phyloP scores from a whole-genome alignment of 2,888 invertebrate genomes.

The Melanostoma scalare region DNA sequence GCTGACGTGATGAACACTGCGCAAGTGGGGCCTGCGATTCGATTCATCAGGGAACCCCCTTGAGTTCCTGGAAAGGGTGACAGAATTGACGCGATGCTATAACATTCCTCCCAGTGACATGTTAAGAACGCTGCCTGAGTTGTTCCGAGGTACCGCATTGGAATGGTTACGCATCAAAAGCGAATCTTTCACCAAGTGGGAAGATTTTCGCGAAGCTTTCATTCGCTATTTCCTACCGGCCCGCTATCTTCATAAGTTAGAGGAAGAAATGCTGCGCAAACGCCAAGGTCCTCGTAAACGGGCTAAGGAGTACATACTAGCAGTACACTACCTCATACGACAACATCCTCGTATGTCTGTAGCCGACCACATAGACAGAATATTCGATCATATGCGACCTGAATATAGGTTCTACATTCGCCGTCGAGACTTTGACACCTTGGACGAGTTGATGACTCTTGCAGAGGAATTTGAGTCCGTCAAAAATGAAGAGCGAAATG shows the following conservation, averaged over 20 bases:
- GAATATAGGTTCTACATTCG: not conserved
- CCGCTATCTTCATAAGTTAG: not conserved
- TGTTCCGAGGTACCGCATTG: not conserved
- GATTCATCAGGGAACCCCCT: not conserved
- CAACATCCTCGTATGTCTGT: not conserved
- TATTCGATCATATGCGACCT: not conserved
- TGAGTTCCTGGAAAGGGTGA: not conserved
- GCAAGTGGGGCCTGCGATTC: not conserved
- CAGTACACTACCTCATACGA: not conserved
- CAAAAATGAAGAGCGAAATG: not conserved
- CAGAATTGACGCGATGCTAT: not conserved
- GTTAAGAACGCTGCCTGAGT: not conserved
- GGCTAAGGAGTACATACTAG: not conserved
- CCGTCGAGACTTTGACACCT: not conserved
- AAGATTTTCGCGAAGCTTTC: not conserved
- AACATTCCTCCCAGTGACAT: not conserved
- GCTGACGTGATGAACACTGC: not conserved
- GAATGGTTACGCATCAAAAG: slow-evolving; percentile 1
- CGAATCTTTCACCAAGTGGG: not conserved
- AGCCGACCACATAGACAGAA: not conserved
- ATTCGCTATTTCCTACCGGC: not conserved
- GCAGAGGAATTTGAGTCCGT: not conserved
- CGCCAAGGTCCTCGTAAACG: not conserved
- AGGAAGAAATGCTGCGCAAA: not conserved
- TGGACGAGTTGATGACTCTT: not conserved